Evolutionary conservation across 2,113 vertebrate genomes (phyloP), one percentile per base, ranked within the genome.

Genomic region (Tachycineta bicolor): DNA sequence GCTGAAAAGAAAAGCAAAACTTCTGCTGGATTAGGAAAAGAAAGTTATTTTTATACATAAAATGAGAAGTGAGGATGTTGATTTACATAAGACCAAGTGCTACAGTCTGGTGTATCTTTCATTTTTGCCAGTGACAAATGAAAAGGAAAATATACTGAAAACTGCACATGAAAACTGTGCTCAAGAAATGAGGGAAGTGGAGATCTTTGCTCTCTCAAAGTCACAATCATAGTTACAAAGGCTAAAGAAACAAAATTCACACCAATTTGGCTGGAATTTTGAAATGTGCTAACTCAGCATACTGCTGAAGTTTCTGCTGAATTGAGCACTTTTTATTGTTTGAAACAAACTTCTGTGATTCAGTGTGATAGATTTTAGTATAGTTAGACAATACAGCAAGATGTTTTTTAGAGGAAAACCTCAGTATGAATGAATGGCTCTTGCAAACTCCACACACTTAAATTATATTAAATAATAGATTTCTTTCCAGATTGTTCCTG

Each of bases 321-420:
- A 88, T 9, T 60, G 65, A 92, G 94, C 93, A 95, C n/a, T 68
- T 95, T 92, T 88, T 77, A 21, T 56, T 75, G 92, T 96, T 92
- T 94, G 88, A 93, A 95, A 95, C 49, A 96, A 93, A 94, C 85
- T 89, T 92, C 96, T 95, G 94, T 92, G 88, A 75, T 81, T 92
- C 90, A 92, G 18, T 80, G 90, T 78, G 83, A 83, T 78, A 71
- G 92, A 93, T 94, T 96, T 95, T 63, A 78, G 81, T 75, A 56
- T 15, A 87, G 90, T 75, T 55, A 86, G 34, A 81, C 68, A 96
- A 90, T 56, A 75, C 24, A 96, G 62, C 41, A 80, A 86, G 71
- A 90, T 92, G 59, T 44, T 34, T 85, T 70, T 67, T 76, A 79
- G 43, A 70, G 47, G 37, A 73, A 87, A 94, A 44, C 56, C 56